phyloP scores from a whole-genome alignment of 2,888 invertebrate genomes.

The Hypolimnas misippus region DNA sequence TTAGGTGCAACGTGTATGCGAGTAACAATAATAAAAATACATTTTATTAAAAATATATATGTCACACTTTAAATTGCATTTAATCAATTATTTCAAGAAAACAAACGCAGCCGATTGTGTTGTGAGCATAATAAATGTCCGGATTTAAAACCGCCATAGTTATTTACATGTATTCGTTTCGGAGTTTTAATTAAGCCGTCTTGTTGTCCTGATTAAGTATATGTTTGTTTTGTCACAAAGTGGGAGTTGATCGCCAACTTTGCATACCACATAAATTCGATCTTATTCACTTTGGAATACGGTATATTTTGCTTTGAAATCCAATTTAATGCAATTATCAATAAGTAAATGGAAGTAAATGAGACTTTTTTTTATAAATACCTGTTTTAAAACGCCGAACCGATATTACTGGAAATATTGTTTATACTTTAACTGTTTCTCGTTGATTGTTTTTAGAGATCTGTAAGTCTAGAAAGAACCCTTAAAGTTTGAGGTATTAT shows the following conservation, averaged over 20 bases:
- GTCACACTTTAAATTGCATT: neutral
- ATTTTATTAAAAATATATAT: neutral
- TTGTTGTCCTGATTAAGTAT: slow-evolving; percentile 64
- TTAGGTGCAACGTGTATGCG: too few relatives aligned
- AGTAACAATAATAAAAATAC: too few relatives aligned
- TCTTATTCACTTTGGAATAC: neutral
- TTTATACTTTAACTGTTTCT: neutral
- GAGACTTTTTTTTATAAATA: slow-evolving; percentile 31
- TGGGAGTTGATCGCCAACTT: slow-evolving; percentile 39
- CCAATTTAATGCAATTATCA: slow-evolving; percentile 31
- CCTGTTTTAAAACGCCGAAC: slow-evolving; percentile 19
- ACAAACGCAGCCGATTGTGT: neutral
- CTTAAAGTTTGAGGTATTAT: too few relatives aligned
- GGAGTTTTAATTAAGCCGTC: slow-evolving; percentile 70
- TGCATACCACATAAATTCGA: slow-evolving; percentile 5
- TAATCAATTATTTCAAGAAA: slow-evolving; percentile 1
- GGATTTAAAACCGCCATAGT: slow-evolving; percentile 45
- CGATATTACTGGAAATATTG: slow-evolving; percentile 1
- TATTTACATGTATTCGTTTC: slow-evolving; percentile 54
- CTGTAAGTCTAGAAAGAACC: neutral
- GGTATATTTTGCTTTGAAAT: slow-evolving; percentile 3
- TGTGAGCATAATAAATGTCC: slow-evolving; percentile 17
- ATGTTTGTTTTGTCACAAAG: slow-evolving; percentile 57
- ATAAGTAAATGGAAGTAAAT: slow-evolving; percentile 39
- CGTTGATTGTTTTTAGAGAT: too few relatives aligned